Evolutionary conservation across 2,113 vertebrate species (phyloP).

Genomic region (Triplophysa rosa): DNA sequence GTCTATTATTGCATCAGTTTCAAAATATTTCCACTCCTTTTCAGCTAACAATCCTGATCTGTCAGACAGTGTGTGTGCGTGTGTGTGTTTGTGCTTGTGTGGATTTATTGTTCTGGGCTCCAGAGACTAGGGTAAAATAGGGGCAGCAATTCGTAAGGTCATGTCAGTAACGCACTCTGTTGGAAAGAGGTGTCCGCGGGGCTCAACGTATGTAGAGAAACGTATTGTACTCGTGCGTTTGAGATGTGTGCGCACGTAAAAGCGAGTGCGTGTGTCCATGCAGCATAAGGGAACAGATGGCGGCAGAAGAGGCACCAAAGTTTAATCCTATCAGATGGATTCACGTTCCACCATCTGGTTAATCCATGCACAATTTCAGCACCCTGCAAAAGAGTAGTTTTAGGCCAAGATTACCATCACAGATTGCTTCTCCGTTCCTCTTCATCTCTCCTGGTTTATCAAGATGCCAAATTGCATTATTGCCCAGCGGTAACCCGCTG

Average conservation of each 20-base stretch:
- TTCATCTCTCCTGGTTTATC: slow-evolving; percentile 68
- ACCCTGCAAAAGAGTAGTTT: slow-evolving; percentile 78
- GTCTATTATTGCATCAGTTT: slow-evolving; percentile 29
- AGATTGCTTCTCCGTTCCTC: slow-evolving; percentile 69
- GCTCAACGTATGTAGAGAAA: slow-evolving; percentile 19
- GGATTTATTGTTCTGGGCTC: slow-evolving; percentile 39
- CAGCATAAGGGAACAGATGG: slow-evolving; percentile 78
- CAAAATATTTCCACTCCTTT: slow-evolving; percentile 26
- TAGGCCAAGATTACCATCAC: slow-evolving; percentile 83
- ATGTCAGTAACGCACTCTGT: slow-evolving; percentile 11
- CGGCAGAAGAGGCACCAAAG: slow-evolving; percentile 77
- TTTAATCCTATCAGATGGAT: slow-evolving; percentile 91
- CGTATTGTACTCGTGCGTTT: slow-evolving; percentile 53
- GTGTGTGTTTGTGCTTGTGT: slow-evolving; percentile 22
- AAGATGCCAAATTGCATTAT: slow-evolving; percentile 69
- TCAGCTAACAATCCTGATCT: slow-evolving; percentile 29
- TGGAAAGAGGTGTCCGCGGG: slow-evolving; percentile 21
- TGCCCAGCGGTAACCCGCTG: slow-evolving; percentile 60
- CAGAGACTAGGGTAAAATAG: slow-evolving; percentile 30
- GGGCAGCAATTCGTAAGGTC: slow-evolving; percentile 19
- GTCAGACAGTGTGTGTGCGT: slow-evolving; percentile 2
- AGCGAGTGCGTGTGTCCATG: background rate
- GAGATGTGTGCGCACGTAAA: slow-evolving; percentile 38
- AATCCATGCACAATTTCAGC: slow-evolving; percentile 82
- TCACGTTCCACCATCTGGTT: slow-evolving; percentile 87